phyloP scores from a whole-genome alignment of 1,140 invertebrate genomes.

The Sycophaga agraensis region DNA sequence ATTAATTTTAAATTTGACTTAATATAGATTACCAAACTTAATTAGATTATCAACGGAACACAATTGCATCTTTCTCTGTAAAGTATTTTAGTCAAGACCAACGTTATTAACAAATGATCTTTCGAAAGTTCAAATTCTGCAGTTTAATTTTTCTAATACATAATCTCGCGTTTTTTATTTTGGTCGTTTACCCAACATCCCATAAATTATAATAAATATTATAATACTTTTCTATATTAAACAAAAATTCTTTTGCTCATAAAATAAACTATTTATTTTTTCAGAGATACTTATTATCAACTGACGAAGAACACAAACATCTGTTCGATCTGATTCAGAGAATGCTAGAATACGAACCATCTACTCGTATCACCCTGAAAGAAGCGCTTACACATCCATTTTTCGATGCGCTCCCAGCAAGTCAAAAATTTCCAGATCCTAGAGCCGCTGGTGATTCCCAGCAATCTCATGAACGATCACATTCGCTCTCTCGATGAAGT shows the following conservation, averaged over 20 bases:
- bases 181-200: too few relatives aligned
- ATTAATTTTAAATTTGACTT: too few relatives aligned
- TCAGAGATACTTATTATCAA: slow-evolving; percentile 87
- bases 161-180: too few relatives aligned
- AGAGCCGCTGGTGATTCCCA: slow-evolving; percentile 55
- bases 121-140: too few relatives aligned
- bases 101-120: too few relatives aligned
- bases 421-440: slow-evolving; percentile 69
- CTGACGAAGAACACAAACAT: slow-evolving; percentile 87
- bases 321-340: slow-evolving; percentile 91
- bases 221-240: too few relatives aligned
- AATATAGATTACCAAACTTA: too few relatives aligned
- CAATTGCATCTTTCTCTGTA: too few relatives aligned
- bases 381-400: slow-evolving; percentile 92
- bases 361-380: slow-evolving; percentile 81
- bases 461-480: slow-evolving; percentile 61
- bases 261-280: slow-evolving; percentile 39
- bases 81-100: too few relatives aligned
- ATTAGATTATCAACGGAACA: too few relatives aligned
- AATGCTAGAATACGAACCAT: slow-evolving; percentile 97
- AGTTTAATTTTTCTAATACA: too few relatives aligned
- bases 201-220: too few relatives aligned
- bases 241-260: neutral
- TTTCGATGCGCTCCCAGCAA: slow-evolving; percentile 80
- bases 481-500: slow-evolving; percentile 66